Evolutionary conservation across 2,888 invertebrate genomes (phyloP).

Genomic region (Scotopteryx bipunctaria): DNA sequence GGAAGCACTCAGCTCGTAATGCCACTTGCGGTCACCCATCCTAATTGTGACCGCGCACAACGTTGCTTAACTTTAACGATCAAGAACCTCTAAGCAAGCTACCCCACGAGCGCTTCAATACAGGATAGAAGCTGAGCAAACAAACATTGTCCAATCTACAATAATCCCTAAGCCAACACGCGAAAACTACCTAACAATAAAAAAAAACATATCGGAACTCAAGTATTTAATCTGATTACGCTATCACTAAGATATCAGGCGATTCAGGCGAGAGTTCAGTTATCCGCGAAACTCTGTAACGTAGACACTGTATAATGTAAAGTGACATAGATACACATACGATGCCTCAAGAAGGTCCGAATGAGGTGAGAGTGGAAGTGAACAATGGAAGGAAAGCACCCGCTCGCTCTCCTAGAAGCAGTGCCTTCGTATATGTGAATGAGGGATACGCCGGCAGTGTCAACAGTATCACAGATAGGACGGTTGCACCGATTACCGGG

Average conservation of each 20-base stretch:
- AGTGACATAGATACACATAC: constrained; percentile 9
- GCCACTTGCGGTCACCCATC: too few relatives aligned
- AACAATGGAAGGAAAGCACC: constrained; percentile 31
- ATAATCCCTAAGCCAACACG: constrained; percentile 12
- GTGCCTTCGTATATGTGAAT: constrained; percentile 67
- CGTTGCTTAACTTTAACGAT: too few relatives aligned
- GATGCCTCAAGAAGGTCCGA: constrained; percentile 19
- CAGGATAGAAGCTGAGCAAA: too few relatives aligned
- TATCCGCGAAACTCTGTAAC: constrained; percentile 15
- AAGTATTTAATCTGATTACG: constrained; percentile 30
- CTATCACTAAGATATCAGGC: constrained; percentile 36
- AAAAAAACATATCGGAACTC: constrained; percentile 25
- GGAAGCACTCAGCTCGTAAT: too few relatives aligned
- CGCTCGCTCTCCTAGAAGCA: constrained; percentile 38
- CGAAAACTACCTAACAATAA: constrained; percentile 29
- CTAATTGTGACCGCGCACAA: too few relatives aligned
- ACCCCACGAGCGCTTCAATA: too few relatives aligned
- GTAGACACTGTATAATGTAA: too few relatives aligned
- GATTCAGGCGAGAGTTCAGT: constrained; percentile 31
- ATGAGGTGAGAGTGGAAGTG: constrained; percentile 31
- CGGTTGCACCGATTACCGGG: constrained; percentile 23
- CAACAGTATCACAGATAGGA: constrained; percentile 43
- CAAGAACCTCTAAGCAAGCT: too few relatives aligned
- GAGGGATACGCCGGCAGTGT: constrained; percentile 63
- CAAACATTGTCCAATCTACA: too few relatives aligned